These are phyloP conservation scores for Mionectes olivaceus DNA, from an alignment of 2,797 vertebrate species.

Conservation along the genomic window DNA sequence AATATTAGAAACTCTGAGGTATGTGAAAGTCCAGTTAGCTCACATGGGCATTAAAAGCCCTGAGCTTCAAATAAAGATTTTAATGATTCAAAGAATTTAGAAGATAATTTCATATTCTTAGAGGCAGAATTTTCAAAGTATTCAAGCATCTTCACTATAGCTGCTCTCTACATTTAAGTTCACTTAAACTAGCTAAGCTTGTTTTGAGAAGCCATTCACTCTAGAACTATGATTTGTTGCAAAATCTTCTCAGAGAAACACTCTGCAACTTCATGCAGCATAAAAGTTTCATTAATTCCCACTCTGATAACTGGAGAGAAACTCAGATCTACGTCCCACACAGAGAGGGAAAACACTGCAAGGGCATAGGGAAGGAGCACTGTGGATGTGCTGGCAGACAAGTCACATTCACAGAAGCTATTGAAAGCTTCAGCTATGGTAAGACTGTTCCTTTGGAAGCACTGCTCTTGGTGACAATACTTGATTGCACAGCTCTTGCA, in stretches of 20 bases:
- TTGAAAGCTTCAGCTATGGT: background rate
- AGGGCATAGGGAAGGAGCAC: background rate
- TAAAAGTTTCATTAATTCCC: background rate
- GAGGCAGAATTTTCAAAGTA: background rate
- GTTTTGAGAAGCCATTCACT: background rate
- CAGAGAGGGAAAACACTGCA: background rate
- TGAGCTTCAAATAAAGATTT: background rate
- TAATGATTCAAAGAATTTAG: background rate
- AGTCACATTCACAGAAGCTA: rapidly evolving
- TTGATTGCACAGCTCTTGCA: background rate
- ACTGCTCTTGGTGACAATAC: background rate
- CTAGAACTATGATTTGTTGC: background rate
- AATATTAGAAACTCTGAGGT: background rate
- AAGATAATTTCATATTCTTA: background rate
- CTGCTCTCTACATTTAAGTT: background rate
- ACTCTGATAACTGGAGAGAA: background rate
- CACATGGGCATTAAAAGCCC: background rate
- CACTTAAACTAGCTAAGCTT: background rate
- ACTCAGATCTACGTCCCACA: background rate
- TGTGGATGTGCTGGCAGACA: background rate
- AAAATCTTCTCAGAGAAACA: background rate
- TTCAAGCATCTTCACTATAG: background rate
- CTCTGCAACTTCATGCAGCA: background rate
- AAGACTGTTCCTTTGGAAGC: background rate
- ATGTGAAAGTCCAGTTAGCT: background rate